Conservation (phyloP, 2,888 invertebrate genomes). For the Dermolepida albohirtum region DNA sequence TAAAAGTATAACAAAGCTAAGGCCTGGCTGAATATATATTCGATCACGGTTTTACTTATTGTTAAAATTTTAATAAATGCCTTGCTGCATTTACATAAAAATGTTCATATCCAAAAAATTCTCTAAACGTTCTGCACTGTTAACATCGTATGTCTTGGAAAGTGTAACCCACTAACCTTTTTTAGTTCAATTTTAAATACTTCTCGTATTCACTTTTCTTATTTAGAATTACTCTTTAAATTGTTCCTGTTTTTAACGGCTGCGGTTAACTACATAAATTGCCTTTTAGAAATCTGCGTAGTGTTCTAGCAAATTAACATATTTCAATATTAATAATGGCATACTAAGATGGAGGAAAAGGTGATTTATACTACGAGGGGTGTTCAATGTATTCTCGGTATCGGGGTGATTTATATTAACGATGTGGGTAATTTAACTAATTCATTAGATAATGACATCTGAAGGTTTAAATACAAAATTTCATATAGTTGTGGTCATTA, state of each 20-base stretch:
- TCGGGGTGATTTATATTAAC: too few relatives aligned
- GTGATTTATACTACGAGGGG: too few relatives aligned
- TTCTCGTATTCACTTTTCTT: conserved; percentile 27
- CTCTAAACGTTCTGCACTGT: conserved; percentile 32
- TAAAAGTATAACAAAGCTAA: too few relatives aligned
- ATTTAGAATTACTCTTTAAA: conserved; percentile 11
- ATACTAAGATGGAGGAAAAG: too few relatives aligned
- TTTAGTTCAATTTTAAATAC: conserved; percentile 17
- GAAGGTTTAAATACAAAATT: too few relatives aligned
- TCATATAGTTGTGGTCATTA: too few relatives aligned
- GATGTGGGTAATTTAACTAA: too few relatives aligned
- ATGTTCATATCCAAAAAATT: conserved; percentile 18
- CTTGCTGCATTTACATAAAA: conserved; percentile 2
- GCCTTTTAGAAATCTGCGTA: neutral
- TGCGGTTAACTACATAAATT: conserved; percentile 8
- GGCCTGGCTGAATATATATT: neutral
- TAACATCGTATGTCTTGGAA: conserved; percentile 32
- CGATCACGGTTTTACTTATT: neutral
- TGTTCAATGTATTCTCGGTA: too few relatives aligned
- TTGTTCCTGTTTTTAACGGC: conserved; percentile 1
- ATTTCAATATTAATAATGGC: too few relatives aligned
- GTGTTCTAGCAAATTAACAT: neutral
- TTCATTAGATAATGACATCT: too few relatives aligned
- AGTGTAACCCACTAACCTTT: conserved; percentile 37
- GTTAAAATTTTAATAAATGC: conserved; percentile 19